Evolutionary conservation across 2,113 vertebrate genomes (phyloP).

Genomic region (Lipophrys pholis): DNA sequence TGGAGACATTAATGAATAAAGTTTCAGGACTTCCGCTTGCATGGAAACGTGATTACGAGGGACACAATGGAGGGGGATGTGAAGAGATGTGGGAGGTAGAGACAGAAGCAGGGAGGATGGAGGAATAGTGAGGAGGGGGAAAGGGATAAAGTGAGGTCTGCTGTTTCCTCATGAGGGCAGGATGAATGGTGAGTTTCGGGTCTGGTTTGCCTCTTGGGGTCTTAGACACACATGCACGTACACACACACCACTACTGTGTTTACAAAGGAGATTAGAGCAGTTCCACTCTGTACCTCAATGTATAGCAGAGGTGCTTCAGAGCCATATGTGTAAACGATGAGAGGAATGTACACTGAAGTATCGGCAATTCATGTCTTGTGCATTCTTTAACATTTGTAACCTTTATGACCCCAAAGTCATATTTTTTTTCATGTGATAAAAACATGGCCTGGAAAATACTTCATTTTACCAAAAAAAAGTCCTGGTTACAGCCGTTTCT

Average conservation of each 20-base stretch:
- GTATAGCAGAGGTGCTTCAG: constrained; percentile 38
- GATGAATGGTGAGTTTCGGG: constrained; percentile 55
- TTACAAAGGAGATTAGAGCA: constrained; percentile 69
- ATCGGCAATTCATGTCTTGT: constrained; percentile 30
- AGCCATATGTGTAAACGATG: constrained; percentile 63
- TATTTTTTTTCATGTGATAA: constrained; percentile 14
- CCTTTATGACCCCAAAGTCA: constrained; percentile 33
- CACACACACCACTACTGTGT: constrained; percentile 48
- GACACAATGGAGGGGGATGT: neutral
- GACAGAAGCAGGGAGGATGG: constrained; percentile 15
- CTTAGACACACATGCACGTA: constrained; percentile 37
- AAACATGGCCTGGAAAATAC: neutral
- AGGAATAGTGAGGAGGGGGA: constrained; percentile 23
- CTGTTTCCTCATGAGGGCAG: constrained; percentile 39
- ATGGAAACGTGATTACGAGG: neutral
- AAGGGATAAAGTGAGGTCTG: constrained; percentile 34
- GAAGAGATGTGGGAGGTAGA: constrained; percentile 9
- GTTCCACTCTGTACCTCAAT: constrained; percentile 68
- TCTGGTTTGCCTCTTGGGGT: constrained; percentile 66
- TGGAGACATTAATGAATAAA: constrained; percentile 28
- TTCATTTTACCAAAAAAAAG: neutral
- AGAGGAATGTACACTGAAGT: constrained; percentile 54
- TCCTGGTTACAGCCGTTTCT: neutral
- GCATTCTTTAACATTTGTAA: constrained; percentile 50
- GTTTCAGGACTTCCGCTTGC: constrained; percentile 12